Conservation (phyloP, 2,888 invertebrate genomes). For the Schrankia costaestrigalis region DNA sequence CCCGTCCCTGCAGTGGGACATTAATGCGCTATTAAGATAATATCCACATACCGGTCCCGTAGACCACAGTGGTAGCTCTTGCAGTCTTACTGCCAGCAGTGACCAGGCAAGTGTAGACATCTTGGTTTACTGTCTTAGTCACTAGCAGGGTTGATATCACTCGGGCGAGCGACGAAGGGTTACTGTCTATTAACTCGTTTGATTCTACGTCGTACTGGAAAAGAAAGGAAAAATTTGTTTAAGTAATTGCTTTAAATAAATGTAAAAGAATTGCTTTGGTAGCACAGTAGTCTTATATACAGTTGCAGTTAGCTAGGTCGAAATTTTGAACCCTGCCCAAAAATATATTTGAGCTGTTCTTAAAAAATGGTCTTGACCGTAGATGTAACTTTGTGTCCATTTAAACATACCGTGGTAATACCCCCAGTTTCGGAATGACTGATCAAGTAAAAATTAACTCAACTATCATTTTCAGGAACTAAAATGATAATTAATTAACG, state of each 20-base stretch:
- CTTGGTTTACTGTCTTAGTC: conserved; percentile 82
- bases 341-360: too few species aligned
- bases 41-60: conserved; percentile 66
- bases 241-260: too few species aligned
- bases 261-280: too few species aligned
- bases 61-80: conserved; percentile 81
- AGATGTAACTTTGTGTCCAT: too few species aligned
- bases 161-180: conserved; percentile 81
- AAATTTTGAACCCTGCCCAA: too few species aligned
- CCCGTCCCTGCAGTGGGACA: too few species aligned
- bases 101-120: conserved; percentile 89
- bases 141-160: conserved; percentile 87
- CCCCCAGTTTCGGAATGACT: too few species aligned
- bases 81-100: conserved; percentile 81
- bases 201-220: conserved; percentile 83
- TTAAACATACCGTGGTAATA: too few species aligned
- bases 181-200: conserved; percentile 79
- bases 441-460: not conserved
- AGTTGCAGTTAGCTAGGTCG: too few species aligned
- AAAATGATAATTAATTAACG: not conserved
- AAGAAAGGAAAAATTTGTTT: not conserved
- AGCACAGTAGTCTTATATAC: too few species aligned
- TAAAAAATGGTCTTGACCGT: too few species aligned
- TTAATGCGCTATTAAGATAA: too few species aligned
- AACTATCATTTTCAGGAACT: not conserved